Evolutionary conservation across 2,113 vertebrate genomes (phyloP).

Genomic region (Meles meles): DNA sequence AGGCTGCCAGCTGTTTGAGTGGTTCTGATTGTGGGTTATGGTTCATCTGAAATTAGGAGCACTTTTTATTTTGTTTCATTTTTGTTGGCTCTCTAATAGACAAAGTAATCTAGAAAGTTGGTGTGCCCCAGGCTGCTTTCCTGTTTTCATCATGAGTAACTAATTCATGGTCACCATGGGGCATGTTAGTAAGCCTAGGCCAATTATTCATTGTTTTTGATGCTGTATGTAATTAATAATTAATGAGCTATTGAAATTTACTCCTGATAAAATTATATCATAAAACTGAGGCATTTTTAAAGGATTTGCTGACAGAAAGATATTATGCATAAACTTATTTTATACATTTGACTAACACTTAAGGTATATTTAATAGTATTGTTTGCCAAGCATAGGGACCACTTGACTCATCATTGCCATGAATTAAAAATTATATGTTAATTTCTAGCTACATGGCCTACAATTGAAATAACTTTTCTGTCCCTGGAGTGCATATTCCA

Average conservation of each 20-base stretch:
- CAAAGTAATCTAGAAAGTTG: background rate
- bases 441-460: background rate
- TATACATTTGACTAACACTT: background rate
- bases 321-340: background rate
- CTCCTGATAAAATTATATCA: background rate
- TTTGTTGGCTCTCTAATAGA: background rate
- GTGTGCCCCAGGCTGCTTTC: background rate
- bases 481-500: background rate
- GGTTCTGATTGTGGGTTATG: background rate
- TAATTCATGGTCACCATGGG: background rate
- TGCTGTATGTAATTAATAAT: background rate
- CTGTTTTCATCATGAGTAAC: background rate
- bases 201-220: conserved; percentile 25
- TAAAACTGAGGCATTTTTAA: background rate
- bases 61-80: conserved; percentile 1
- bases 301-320: conserved; percentile 4
- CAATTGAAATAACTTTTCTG: background rate
- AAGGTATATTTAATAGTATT: background rate
- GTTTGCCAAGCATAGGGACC: background rate
- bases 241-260: background rate
- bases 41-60: background rate
- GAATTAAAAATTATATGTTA: background rate
- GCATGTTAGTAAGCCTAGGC: background rate
- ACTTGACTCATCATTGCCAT: background rate
- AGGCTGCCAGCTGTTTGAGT: background rate